Percentiles rank a stretch among this genome's conserved stretches.
phyloP scores from a whole-genome alignment of 2,888 invertebrate species.

The Eledona agricola region DNA sequence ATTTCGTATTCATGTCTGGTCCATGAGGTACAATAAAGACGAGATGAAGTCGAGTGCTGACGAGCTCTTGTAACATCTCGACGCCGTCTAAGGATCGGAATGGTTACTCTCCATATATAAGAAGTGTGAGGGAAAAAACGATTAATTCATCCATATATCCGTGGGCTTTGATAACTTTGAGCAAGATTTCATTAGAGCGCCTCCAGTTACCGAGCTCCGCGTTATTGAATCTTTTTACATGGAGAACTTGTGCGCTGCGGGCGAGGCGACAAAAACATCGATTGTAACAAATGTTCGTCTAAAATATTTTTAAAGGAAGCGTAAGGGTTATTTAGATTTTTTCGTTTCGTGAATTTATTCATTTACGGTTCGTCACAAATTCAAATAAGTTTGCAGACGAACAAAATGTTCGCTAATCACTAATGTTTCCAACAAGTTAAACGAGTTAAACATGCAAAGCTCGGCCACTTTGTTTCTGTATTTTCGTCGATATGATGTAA shows the following conservation, averaged over 20 bases:
- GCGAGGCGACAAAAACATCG: slow-evolving; percentile 6
- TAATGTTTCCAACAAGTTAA: slow-evolving; percentile 18
- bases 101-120: slow-evolving; percentile 5
- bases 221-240: slow-evolving; percentile 24
- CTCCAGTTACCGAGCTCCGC: neutral
- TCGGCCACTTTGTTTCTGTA: slow-evolving; percentile 5
- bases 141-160: slow-evolving; percentile 13
- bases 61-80: slow-evolving; percentile 23
- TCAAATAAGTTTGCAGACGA: too few species aligned
- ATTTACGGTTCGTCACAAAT: too few species aligned
- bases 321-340: slow-evolving; percentile 19
- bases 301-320: slow-evolving; percentile 12
- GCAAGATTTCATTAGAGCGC: slow-evolving; percentile 13
- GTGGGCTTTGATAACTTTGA: slow-evolving; percentile 8
- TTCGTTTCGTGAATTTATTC: slow-evolving; percentile 8
- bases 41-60: slow-evolving; percentile 23
- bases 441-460: slow-evolving; percentile 10
- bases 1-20: slow-evolving; percentile 29
- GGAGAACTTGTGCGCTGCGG: slow-evolving; percentile 10
- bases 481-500: neutral
- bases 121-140: slow-evolving; percentile 7
- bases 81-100: slow-evolving; percentile 13
- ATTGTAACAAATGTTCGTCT: slow-evolving; percentile 11
- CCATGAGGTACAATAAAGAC: slow-evolving; percentile 23
- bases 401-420: slow-evolving; percentile 4